Base-by-base conservation (phyloP, 2,797 vertebrate species). In the Alectoris magna region DNA sequence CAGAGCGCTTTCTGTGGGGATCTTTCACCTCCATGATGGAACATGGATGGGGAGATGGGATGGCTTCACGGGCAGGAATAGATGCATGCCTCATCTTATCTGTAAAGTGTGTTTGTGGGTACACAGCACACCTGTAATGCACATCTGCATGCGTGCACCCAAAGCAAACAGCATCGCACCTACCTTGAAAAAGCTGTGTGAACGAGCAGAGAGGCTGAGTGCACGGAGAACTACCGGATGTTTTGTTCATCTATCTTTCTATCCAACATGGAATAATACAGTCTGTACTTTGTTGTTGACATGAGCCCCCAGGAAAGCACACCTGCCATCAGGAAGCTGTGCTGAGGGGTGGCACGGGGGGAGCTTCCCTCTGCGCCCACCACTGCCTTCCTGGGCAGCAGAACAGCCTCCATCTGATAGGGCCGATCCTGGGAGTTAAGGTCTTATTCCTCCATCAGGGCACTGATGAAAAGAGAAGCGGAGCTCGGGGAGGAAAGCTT, bases 391-490 rank as follows among this genome's bases (percentile, higher is more conserved):
- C 53, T 2, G 5, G 44, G 83, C 31, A 93, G 78, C 74, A 34
- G 53, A 78, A 78, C 43, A 66, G 74, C 87, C 87, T 81, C 66
- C 49, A 22, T 80, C 78, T 93, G 95, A 94, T 91, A 92, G 89
- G 39, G 71, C 66, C 94, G 88, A 96, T 94, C 92, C 92, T 86
- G 3, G 0, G 75, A 90, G 71, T 91, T 93, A 83, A 64, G 93
- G 88, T 41, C 92, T 94, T 91, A 93, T 96, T 95, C 90, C 64
- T 93, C 58, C 76, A 94, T 93, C 95, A 87, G 64, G 80, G 58
- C 76, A 9, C 59, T 92, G 92, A 95, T 87, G 92, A 84, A 81
- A 93, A 83, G 81, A 75, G 92, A 92, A 96, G 75, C 0, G 43
- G 48, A 79, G 95, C 93, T 87, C 2, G 1, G 69, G 87, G 95